Percentiles rank a stretch among this genome's conserved stretches.
These are phyloP conservation scores for Ectemnius lituratus DNA, from an alignment of 2,888 invertebrate genomes.

Conservation along the genomic window DNA sequence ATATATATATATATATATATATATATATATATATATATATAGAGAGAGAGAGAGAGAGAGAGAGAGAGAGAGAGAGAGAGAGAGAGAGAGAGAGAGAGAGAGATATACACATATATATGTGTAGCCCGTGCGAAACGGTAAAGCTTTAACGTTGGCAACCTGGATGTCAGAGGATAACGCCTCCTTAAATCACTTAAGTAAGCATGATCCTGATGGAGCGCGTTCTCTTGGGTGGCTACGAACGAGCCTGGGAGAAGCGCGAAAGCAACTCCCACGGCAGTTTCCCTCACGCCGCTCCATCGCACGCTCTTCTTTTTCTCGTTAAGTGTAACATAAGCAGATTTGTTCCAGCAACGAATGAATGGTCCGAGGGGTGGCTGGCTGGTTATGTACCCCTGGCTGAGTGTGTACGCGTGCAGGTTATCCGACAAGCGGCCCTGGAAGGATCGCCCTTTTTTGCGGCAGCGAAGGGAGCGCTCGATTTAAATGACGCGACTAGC, in stretches of 20 bases:
- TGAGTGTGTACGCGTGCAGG: too few relatives aligned
- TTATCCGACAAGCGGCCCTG: too few relatives aligned
- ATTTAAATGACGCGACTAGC: constrained; percentile 55
- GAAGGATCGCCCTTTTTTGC: too few relatives aligned
- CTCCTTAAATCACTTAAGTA: constrained; percentile 59
- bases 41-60: too few relatives aligned
- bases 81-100: too few relatives aligned
- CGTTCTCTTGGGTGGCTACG: constrained; percentile 24
- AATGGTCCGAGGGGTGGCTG: too few relatives aligned
- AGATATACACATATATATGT: neutral
- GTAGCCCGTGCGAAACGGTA: constrained; percentile 22
- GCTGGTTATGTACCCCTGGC: neutral
- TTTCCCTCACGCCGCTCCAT: neutral
- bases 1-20: too few relatives aligned
- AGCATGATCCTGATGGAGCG: constrained; percentile 53
- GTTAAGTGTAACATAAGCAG: too few relatives aligned
- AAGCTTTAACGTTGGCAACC: constrained; percentile 24
- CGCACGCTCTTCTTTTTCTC: neutral
- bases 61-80: too few relatives aligned
- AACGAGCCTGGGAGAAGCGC: constrained; percentile 26
- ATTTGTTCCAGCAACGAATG: neutral
- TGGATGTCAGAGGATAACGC: constrained; percentile 48
- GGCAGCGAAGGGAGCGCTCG: constrained; percentile 26
- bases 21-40: constrained; percentile 4
- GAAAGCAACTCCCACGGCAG: constrained; percentile 1